Percentiles rank a stretch among this genome's conserved stretches.
phyloP scores from a whole-genome alignment of 2,888 invertebrate genomes.

The Trachelus stipa region DNA sequence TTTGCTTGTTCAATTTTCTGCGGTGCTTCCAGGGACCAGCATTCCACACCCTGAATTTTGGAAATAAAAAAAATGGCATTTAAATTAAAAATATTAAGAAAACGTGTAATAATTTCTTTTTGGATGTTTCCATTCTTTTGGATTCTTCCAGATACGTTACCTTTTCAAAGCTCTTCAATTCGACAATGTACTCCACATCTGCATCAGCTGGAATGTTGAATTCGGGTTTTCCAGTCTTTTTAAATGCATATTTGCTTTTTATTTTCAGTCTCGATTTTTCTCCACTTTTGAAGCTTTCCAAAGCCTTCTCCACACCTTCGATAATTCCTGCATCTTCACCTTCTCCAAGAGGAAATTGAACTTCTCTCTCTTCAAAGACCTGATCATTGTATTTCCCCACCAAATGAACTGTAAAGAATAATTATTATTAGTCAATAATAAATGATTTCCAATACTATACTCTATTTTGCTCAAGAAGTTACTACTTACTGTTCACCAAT shows the following conservation, averaged over 20 bases:
- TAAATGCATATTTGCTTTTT: constrained; percentile 85
- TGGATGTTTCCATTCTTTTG: neutral
- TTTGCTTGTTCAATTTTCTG: constrained; percentile 87
- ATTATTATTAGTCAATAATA: constrained; percentile 32
- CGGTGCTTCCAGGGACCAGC: constrained; percentile 83
- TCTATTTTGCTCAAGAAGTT: constrained; percentile 1
- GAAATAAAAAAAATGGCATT: constrained; percentile 15
- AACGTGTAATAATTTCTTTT: neutral
- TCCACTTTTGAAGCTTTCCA: constrained; percentile 83
- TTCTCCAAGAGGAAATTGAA: constrained; percentile 88
- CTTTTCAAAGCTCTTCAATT: constrained; percentile 86
- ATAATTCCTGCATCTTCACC: constrained; percentile 81
- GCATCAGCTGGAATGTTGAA: constrained; percentile 84
- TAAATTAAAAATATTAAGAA: constrained; percentile 13
- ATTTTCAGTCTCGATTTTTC: constrained; percentile 83
- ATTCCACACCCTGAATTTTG: constrained; percentile 74
- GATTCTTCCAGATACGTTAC: constrained; percentile 58
- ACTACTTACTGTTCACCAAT: constrained; percentile 78
- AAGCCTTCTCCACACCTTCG: constrained; percentile 84
- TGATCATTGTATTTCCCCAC: constrained; percentile 75
- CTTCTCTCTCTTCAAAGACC: constrained; percentile 84
- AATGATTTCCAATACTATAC: constrained; percentile 3
- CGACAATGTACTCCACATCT: constrained; percentile 83
- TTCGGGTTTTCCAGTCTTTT: constrained; percentile 75
- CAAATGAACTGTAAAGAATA: constrained; percentile 75